Conservation (phyloP, 1,140 invertebrate genomes). For the Oppia nitens region DNA sequence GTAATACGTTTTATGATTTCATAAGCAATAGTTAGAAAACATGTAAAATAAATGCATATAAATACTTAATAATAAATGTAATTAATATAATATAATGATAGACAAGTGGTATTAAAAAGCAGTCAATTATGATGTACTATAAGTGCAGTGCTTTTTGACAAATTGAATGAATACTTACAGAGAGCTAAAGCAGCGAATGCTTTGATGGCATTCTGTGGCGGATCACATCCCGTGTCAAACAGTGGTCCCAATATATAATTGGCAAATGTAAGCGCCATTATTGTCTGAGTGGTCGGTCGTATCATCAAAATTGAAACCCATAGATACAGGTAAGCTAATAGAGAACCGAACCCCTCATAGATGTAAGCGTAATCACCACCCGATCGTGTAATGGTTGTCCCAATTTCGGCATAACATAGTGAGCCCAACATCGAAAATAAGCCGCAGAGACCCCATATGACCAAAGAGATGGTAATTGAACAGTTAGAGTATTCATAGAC, state of each 20-base stretch:
- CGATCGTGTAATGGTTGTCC: conserved; percentile 60
- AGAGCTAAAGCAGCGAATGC: conserved; percentile 20
- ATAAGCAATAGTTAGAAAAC: background rate
- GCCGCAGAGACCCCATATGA: conserved; percentile 80
- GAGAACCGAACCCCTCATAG: conserved; percentile 64
- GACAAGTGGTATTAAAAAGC: too few relatives aligned
- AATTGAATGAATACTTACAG: background rate
- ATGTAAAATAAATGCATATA: too few relatives aligned
- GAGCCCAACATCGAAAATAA: conserved; percentile 73
- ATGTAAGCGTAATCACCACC: conserved; percentile 97
- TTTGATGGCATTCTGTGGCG: background rate
- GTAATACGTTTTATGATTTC: background rate
- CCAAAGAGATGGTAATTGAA: conserved; percentile 67
- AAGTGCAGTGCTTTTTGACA: too few relatives aligned
- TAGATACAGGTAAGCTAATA: conserved; percentile 84
- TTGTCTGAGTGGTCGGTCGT: conserved; percentile 85
- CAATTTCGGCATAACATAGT: conserved; percentile 90
- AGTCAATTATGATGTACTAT: too few relatives aligned
- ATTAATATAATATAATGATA: too few relatives aligned
- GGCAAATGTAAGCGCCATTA: conserved; percentile 87
- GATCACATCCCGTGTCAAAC: conserved; percentile 34
- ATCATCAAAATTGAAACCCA: conserved; percentile 80
- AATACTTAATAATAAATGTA: too few relatives aligned
- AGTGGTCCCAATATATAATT: conserved; percentile 84
- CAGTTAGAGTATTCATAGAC: conserved; percentile 58